Conservation (phyloP, 2,888 invertebrate genomes). For the Campopleginae sp. region DNA sequence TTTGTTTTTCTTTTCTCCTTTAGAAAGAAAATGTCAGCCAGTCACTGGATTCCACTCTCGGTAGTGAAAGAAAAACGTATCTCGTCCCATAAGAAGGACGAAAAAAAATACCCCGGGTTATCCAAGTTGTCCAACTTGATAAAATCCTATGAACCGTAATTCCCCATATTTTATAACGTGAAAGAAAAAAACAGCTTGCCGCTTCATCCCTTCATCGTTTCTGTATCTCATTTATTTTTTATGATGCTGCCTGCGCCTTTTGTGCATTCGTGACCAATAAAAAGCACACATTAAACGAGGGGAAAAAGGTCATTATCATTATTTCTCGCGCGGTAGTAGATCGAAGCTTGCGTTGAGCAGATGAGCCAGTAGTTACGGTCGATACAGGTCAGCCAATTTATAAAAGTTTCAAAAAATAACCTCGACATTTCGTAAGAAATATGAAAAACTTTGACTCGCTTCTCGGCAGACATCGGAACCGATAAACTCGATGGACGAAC, state of each 20-base stretch:
- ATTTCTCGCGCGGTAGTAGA: background rate
- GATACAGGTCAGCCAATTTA: background rate
- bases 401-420: background rate
- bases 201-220: background rate
- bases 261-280: constrained; percentile 1
- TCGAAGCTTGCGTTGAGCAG: background rate
- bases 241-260: background rate
- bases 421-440: background rate
- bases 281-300: background rate
- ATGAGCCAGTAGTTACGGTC: background rate
- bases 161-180: background rate
- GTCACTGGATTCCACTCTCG: background rate
- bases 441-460: background rate
- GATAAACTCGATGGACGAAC: constrained; percentile 12
- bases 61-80: background rate
- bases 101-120: background rate
- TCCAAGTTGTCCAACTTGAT: background rate
- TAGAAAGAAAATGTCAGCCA: too few relatives aligned
- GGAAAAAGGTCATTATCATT: constrained; percentile 1
- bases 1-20: background rate
- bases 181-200: background rate
- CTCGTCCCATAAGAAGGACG: background rate
- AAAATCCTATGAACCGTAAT: background rate
- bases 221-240: background rate
- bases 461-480: background rate